These are phyloP conservation scores for Nyctereutes procyonoides DNA, from an alignment of 2,113 vertebrate species.

Conservation along the genomic window DNA sequence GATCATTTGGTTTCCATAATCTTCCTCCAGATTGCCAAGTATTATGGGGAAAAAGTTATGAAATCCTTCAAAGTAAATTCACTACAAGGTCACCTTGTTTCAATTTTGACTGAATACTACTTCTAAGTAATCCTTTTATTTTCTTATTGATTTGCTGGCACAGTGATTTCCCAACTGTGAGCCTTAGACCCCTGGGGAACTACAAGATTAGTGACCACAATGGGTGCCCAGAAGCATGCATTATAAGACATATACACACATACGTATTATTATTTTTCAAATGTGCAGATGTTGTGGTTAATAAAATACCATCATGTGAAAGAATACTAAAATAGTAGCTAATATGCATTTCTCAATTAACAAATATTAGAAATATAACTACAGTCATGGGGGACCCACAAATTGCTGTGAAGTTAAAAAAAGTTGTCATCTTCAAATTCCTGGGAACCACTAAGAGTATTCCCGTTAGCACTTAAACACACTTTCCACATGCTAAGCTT, in stretches of 20 bases:
- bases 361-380: slow-evolving; percentile 25
- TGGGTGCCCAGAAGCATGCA: neutral
- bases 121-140: slow-evolving; percentile 37
- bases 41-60: neutral
- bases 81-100: slow-evolving; percentile 17
- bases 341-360: slow-evolving; percentile 42
- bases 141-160: neutral
- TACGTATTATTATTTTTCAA: neutral
- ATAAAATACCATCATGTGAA: slow-evolving; percentile 18
- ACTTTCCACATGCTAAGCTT: neutral
- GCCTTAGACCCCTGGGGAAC: neutral
- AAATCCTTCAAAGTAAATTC: slow-evolving; percentile 17
- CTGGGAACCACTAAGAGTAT: neutral
- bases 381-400: neutral
- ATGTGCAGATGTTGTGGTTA: neutral
- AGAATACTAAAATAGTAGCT: neutral
- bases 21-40: slow-evolving; percentile 4
- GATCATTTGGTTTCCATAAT: slow-evolving; percentile 24
- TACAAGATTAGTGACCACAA: neutral
- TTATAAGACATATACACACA: neutral
- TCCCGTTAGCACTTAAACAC: neutral
- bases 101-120: slow-evolving; percentile 31
- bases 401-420: neutral
- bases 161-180: neutral
- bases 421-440: neutral